These are phyloP conservation scores for Meriones psammophilus DNA, from an alignment of 2,797 vertebrate species.

Conservation along the genomic window DNA sequence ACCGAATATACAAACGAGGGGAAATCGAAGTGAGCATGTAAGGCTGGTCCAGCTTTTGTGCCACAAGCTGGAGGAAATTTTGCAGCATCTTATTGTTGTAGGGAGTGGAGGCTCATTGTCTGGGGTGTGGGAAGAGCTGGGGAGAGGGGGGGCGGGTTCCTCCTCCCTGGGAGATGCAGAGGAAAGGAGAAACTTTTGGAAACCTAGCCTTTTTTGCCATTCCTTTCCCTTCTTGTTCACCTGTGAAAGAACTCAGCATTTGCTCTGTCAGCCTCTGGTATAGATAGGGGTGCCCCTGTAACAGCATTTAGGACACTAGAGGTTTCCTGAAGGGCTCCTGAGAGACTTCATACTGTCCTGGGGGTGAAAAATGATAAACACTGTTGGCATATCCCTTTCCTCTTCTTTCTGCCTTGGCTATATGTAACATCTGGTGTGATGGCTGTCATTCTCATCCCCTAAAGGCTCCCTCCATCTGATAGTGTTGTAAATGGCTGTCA, in stretches of 20 bases:
- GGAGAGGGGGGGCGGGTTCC: not conserved
- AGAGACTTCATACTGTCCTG: constrained; percentile 42
- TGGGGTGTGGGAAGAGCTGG: not conserved
- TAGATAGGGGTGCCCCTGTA: not conserved
- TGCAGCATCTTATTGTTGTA: constrained; percentile 29
- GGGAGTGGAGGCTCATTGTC: constrained; percentile 24
- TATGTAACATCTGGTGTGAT: not conserved
- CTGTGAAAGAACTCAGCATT: constrained; percentile 17
- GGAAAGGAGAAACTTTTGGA: not conserved
- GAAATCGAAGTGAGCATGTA: fast-evolving
- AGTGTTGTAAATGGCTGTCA: too few relatives aligned
- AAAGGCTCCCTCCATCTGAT: too few relatives aligned
- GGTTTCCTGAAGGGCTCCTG: constrained; percentile 31
- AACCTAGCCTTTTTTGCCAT: not conserved
- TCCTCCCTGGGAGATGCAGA: not conserved
- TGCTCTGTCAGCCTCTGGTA: not conserved
- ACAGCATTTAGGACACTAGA: constrained; percentile 9
- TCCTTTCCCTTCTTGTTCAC: not conserved
- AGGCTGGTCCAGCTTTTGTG: not conserved
- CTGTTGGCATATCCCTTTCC: not conserved
- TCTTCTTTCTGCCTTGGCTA: constrained; percentile 25
- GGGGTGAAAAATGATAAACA: not conserved
- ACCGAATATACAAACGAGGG: not conserved
- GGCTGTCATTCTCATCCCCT: too few relatives aligned
- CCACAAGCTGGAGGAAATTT: constrained; percentile 15